Percentiles rank a stretch among this genome's conserved stretches.
Conservation (phyloP, 2,113 vertebrate species). For the Pseudois nayaur region DNA sequence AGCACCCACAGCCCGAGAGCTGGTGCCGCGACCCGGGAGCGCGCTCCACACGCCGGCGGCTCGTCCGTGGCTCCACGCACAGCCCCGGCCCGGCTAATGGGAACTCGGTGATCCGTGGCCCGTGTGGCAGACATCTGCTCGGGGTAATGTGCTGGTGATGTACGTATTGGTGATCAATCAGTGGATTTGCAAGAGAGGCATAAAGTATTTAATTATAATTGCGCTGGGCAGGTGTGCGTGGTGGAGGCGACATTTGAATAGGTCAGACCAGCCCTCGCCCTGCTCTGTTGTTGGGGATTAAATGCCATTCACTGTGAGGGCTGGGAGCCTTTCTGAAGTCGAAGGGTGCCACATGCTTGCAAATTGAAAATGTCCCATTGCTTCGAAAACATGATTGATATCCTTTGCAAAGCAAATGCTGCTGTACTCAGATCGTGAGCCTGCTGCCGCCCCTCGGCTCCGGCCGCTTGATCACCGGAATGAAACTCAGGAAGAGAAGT, state of each 20-base stretch:
- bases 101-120: constrained; percentile 97
- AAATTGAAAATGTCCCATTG: constrained; percentile 96
- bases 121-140: constrained; percentile 88
- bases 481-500: neutral
- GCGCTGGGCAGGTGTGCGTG: constrained; percentile 81
- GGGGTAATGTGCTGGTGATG: constrained; percentile 91
- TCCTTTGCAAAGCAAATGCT: constrained; percentile 88
- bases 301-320: constrained; percentile 98
- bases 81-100: constrained; percentile 94
- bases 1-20: neutral
- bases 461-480: neutral
- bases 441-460: neutral
- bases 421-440: constrained; percentile 66
- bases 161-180: constrained; percentile 95
- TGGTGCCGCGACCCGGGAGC: constrained; percentile 55
- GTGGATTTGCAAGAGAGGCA: constrained; percentile 96
- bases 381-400: constrained; percentile 94
- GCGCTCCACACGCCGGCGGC: constrained; percentile 56
- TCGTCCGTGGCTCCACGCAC: constrained; percentile 45
- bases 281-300: constrained; percentile 95
- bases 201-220: constrained; percentile 98
- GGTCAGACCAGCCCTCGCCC: constrained; percentile 95
- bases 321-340: constrained; percentile 87
- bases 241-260: constrained; percentile 94
- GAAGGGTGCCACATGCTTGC: constrained; percentile 87